Evolutionary conservation across 92 coral and sea anemone genomes (phyloP), one percentile per base, ranked within the genome.

Genomic region (Pocillopora meandrina): DNA sequence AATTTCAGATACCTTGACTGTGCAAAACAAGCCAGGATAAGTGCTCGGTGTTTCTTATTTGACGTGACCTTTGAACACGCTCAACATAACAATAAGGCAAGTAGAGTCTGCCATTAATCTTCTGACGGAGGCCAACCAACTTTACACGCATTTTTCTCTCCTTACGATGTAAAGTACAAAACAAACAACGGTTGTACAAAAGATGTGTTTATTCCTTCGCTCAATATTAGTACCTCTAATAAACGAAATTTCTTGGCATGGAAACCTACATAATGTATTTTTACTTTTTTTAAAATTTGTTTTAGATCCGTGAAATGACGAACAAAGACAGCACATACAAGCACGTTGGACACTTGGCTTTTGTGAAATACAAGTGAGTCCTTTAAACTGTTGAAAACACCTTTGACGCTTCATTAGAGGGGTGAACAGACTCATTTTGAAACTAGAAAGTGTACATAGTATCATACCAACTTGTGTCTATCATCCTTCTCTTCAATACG

Each of bases 41-140:
- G 93, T 10, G 92, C 82, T 12, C 95, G 98, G 42, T 96, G 98
- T 85, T 96, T 96, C 74, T 73, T 96, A 10, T 81, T 96, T 87
- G 89, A 94, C 72, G 96, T 94, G 21, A 63, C 92, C 77, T 82
- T 78, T 58, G 98, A 96, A 73, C 98, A 96, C 80, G 98, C 98
- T 56, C 81, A 78, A 75, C 98, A 96, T 83, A 96, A 96, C 72
- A 96, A 96, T 86, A 86, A 88, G 77, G 95, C 89, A 42, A 42
- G 49, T 26, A 26, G 75, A 71, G 93, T 87, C 20, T 19, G 18
- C 5, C 78, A 49, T 57, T 55, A 74, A 23, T 5, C 8, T 10
- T 49, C 7, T 42, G 49, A 42, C 49, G 7, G 49, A 42, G 7
- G 3, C 49, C 49, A 7, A 42, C 49, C 49, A 42, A 3, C 49